A percentile compares a stretch with the other conserved stretches of the same genome.
These are phyloP conservation scores for Palloptera scutellata DNA, from an alignment of 2,888 invertebrate species.

Conservation along the genomic window DNA sequence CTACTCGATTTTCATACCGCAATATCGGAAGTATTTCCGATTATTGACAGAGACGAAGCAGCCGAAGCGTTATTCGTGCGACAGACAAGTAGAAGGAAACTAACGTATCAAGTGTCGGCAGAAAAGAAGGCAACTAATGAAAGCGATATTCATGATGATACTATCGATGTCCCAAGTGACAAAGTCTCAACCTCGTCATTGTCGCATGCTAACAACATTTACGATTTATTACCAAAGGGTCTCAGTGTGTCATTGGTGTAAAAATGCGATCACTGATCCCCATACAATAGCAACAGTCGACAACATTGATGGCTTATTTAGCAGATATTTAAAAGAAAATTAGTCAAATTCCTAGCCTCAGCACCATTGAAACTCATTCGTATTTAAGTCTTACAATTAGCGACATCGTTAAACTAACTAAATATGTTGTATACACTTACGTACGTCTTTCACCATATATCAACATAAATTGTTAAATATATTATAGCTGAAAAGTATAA, in stretches of 20 bases:
- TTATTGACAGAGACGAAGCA: conserved; percentile 10
- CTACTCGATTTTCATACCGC: conserved; percentile 61
- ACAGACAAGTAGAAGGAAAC: conserved; percentile 30
- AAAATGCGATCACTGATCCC: not conserved
- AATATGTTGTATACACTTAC: no score
- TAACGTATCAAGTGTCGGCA: conserved; percentile 40
- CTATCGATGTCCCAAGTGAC: not conserved
- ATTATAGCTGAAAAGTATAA: no score
- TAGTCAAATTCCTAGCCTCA: conserved; percentile 37
- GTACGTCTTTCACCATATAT: no score
- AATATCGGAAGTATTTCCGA: conserved; percentile 62
- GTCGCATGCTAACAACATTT: not conserved
- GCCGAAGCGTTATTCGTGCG: no score
- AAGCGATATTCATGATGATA: not conserved
- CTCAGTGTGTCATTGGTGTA: conserved; percentile 32
- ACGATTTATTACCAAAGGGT: conserved; percentile 26
- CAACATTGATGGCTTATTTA: not conserved
- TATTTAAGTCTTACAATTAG: no score
- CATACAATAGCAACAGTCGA: no score
- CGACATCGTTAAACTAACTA: no score
- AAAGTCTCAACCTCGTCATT: no score
- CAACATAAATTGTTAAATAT: no score
- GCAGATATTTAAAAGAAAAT: conserved; percentile 6
- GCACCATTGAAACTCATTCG: no score
- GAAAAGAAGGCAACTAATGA: not conserved